Evolutionary conservation across 2,113 vertebrate genomes (phyloP).

Genomic region (Tetrax tetrax): DNA sequence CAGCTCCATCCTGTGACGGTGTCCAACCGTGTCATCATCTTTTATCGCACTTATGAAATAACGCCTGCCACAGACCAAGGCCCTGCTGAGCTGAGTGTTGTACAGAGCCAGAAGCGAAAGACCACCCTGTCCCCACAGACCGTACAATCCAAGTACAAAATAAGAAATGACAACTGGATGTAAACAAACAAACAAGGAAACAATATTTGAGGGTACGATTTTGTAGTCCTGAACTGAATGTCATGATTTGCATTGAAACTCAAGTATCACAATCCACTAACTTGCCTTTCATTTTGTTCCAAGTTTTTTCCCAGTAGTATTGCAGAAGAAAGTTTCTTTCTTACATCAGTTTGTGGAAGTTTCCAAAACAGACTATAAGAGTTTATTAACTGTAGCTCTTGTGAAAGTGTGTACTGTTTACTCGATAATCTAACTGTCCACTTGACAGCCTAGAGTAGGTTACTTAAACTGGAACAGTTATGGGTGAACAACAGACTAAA

Average conservation of each 20-base stretch:
- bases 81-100: background rate
- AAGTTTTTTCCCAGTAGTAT: background rate
- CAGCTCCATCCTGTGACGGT: background rate
- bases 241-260: background rate
- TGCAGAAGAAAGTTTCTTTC: background rate
- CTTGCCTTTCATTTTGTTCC: background rate
- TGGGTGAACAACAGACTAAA: background rate
- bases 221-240: background rate
- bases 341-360: background rate
- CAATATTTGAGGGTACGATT: background rate
- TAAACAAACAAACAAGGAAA: background rate
- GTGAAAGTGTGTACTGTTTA: background rate
- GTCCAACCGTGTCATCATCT: rapidly evolving
- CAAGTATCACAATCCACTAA: background rate
- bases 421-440: background rate
- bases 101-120: background rate
- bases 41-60: background rate
- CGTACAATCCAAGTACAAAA: background rate
- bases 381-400: background rate
- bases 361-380: background rate
- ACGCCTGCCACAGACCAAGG: background rate
- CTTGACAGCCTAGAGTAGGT: background rate
- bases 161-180: background rate
- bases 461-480: background rate
- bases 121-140: background rate